These are phyloP conservation scores for Nipponia nippon DNA, from an alignment of 2,113 vertebrate species.

Conservation along the genomic window DNA sequence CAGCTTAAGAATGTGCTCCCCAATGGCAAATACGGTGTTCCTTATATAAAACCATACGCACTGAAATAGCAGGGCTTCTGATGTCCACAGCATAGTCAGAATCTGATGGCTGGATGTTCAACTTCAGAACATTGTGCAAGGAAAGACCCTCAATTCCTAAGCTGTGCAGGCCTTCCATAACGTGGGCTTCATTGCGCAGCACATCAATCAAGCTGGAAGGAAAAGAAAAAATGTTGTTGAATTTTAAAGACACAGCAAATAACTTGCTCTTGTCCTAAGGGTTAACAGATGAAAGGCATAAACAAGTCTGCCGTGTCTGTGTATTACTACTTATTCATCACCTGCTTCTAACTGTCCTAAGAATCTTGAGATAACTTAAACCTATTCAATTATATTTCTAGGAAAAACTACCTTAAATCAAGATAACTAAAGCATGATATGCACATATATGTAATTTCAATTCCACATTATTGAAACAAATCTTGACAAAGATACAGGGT, in stretches of 20 bases:
- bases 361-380: not conserved
- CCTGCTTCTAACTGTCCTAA: not conserved
- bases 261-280: not conserved
- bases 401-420: not conserved
- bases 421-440: not conserved
- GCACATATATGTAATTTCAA: not conserved
- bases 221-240: not conserved
- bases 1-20: not conserved
- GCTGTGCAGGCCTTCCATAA: constrained; percentile 94
- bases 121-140: constrained; percentile 90
- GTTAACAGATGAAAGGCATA: not conserved
- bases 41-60: constrained; percentile 62
- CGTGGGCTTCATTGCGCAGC: constrained; percentile 89
- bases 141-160: constrained; percentile 86
- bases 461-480: not conserved
- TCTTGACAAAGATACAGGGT: not conserved
- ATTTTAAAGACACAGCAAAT: not conserved
- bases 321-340: not conserved
- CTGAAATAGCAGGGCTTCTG: constrained; percentile 87
- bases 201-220: constrained; percentile 86
- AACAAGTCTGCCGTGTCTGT: not conserved
- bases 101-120: constrained; percentile 91
- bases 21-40: not conserved
- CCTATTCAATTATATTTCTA: not conserved
- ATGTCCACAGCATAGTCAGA: constrained; percentile 95